These are phyloP conservation scores for Oceanodroma leucorhoa DNA, from an alignment of 2,797 vertebrate species.

Conservation along the genomic window DNA sequence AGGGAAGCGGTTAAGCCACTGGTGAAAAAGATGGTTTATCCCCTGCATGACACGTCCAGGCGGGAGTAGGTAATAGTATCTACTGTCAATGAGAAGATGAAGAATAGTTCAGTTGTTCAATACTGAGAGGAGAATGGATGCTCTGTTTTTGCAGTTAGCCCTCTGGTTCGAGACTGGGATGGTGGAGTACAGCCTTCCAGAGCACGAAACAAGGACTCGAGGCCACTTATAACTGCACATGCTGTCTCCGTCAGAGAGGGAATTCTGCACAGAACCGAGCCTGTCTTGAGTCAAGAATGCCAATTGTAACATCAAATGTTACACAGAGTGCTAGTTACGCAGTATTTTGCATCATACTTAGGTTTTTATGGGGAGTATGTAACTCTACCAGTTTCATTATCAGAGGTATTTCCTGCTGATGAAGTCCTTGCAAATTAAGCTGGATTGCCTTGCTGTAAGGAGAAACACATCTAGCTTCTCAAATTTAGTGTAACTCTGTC, in stretches of 20 bases:
- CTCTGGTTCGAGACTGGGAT: not conserved
- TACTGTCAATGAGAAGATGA: not conserved
- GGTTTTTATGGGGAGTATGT: not conserved
- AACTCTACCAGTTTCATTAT: not conserved
- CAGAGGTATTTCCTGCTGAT: not conserved
- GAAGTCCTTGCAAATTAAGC: not conserved
- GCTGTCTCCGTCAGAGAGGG: not conserved
- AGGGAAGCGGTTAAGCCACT: not conserved
- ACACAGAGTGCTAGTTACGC: not conserved
- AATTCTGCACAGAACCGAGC: not conserved
- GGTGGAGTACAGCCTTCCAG: not conserved
- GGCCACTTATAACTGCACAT: fast-evolving
- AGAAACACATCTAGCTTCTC: not conserved
- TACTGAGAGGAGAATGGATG: not conserved
- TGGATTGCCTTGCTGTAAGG: not conserved
- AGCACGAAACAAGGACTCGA: not conserved
- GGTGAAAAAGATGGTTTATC: not conserved
- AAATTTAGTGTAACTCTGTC: not conserved
- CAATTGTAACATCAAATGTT: not conserved
- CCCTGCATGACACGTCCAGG: not conserved
- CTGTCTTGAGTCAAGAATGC: not conserved
- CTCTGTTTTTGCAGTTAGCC: not conserved
- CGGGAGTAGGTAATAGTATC: not conserved
- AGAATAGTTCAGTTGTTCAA: not conserved
- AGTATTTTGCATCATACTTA: not conserved